Evolutionary conservation across 2,113 vertebrate species (phyloP), one percentile per base, ranked within the genome.

Genomic region (Heterotilapia buettikoferi): DNA sequence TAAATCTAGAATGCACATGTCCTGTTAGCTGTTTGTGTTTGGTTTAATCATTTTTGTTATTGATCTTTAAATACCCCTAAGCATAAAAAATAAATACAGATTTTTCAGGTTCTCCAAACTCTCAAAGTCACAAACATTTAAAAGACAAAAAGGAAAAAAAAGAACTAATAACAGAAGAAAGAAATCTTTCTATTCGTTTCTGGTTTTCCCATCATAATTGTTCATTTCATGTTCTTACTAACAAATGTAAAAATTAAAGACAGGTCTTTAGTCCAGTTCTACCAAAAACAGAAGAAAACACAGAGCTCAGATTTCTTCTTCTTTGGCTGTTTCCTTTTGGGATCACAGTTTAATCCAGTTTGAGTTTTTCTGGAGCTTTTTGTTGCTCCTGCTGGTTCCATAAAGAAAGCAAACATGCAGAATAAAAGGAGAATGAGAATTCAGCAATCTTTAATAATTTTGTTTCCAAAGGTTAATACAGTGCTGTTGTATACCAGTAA

Each of bases 161-260:
- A 56, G 24, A 57, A 57, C 12, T 1, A 59, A 31, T 26, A 57
- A 8, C 7, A 57, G 56, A 61, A 61, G 16, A 61, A n/a, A 63
- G 1, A 1, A 33, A 33, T 61, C 8, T 31, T 33, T 29, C 2
- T 19, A 1, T 38, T 36, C 0, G 1, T 40, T 68, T 40, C 19
- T 12, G 31, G n/a, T 13, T 40, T 40, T 68, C 4, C 11, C 11
- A 38, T 21, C 4, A 40, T 12, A 12, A 38, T 36, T 12, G 7
- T 68, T 68, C 11, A 3, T 21, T 21, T 68, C 3, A 24, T 19
- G 63, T 8, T n/a, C 19, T 40, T 4, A 40, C 19, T 68, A 13
- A 68, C 61, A 21, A 36, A 36, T 63, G 31, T 19, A 38, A 38
- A 66, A 1, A 0, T 31, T 18, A 63, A 11, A 63, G 18, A 63